phyloP scores from a whole-genome alignment of 2,888 invertebrate species.

The Apotomis turbidana region DNA sequence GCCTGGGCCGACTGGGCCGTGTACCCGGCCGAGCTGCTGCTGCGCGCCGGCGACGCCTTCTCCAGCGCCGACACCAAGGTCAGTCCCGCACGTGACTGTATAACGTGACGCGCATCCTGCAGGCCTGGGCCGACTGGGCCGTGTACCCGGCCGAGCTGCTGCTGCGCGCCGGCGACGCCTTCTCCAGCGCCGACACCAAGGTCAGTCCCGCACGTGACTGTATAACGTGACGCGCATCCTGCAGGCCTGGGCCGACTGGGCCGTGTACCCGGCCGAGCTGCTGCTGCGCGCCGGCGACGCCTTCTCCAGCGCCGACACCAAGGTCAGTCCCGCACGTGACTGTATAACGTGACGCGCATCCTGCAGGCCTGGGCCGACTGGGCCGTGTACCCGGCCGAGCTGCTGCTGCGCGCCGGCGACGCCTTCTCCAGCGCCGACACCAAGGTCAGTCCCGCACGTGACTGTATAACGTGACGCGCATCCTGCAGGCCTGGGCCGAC shows the following conservation, averaged over 20 bases:
- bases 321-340: no score
- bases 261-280: constrained; percentile 97
- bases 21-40: constrained; percentile 96
- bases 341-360: constrained; percentile 87
- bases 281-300: constrained; percentile 93
- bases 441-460: no score
- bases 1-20: constrained; percentile 99
- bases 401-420: constrained; percentile 93
- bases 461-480: constrained; percentile 84
- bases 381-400: constrained; percentile 97
- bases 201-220: no score
- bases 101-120: constrained; percentile 92
- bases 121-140: constrained; percentile 99
- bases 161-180: constrained; percentile 93
- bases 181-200: constrained; percentile 87
- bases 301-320: constrained; percentile 89
- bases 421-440: constrained; percentile 91
- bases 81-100: no score
- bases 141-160: constrained; percentile 97
- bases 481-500: constrained; percentile 98
- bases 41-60: constrained; percentile 94
- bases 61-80: constrained; percentile 85
- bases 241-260: constrained; percentile 99
- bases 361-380: constrained; percentile 99
- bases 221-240: constrained; percentile 90